Base-by-base conservation (phyloP, 2,797 vertebrate species). In the Adelosebastes latens region DNA sequence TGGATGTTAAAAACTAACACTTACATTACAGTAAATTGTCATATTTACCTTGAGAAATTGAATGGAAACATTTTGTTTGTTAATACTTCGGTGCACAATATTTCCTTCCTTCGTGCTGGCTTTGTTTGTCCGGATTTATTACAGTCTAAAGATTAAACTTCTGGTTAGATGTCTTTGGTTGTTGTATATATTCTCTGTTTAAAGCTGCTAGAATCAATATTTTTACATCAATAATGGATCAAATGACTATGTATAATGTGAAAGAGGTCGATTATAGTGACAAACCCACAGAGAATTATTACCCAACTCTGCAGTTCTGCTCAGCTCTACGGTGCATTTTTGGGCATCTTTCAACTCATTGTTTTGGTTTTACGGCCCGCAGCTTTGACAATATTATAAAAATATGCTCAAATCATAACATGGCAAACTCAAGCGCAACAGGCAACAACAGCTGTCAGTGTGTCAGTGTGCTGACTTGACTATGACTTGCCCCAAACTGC, bases 361-460 rank as follows among this genome's bases (percentile, higher is more conserved):
- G 13, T 42, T 42, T 42, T 42, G 39, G 6, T 42, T 16, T 42
- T 42, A 42, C 39, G 2, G 39, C 39, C 39, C 6, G 6, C 39
- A 42, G 14, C 14, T 42, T 42, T 42, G 39, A 16, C 14, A 42
- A 42, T 16, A 3, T 42, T 42, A 42, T 42, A 16, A 3, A 27
- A 1, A 27, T 27, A 27, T 27, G 5, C 6, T 6, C 6, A 29
- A 29, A 29, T 29, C 29, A 29, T 29, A 29, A 29, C 6, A 29
- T 29, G 29, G 29, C 29, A 29, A 29, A 46, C 42, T 46, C 0
- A 0, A 46, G 42, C 14, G 0, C 42, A 46, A 46, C 42, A 46
- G 42, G 16, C 42, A 46, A 46, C 42, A 46, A 8, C 42, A 46
- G 39, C 39, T 42, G 39, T 16, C 39, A 42, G 39, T 42, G 39